Evolutionary conservation across 2,113 vertebrate genomes (phyloP), one percentile per base, ranked within the genome.

Genomic region (Sciurus niger): DNA sequence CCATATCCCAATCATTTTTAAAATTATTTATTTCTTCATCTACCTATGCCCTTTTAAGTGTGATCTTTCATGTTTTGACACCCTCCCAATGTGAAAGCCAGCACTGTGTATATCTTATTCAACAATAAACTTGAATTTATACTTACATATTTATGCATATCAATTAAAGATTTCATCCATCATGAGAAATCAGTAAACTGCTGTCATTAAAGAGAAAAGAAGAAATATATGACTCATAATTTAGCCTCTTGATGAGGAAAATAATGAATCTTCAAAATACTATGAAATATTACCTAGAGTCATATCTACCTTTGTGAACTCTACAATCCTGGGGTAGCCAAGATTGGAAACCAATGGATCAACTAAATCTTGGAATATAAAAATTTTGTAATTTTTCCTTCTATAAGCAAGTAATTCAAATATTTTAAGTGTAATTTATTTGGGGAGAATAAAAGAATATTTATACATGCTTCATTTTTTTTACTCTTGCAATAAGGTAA

Each of bases 221-320:
- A 88, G 22, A 34, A 87, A 83, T 40, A 48, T 25, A 18, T 25
- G 18, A 46, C 40, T 72, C 3, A 51, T n/a, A 37, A 2, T 67
- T 93, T 90, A 91, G 46, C 2, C 3, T 55, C 28, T 20, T 78
- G 34, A 60, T 90, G 17, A 60, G 77, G 40, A 84, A 96, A 93
- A 28, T 24, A 43, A 67, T 70, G 4, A 37, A 24, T n/a, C 9
- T 87, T 51, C 48, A 34, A 63, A 70, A 68, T 84, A 11, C 3
- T 40, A 32, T 83, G 46, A 72, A 92, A 63, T 63, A 24, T 0
- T 86, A 17, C 11, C 12, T 58, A 53, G 24, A 63, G 0, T 5
- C 1, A 32, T 40, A 53, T 60, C 32, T 88, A 25, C 4, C 3
- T 55, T 58, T 89, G 6, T 58, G 51, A 22, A n/a, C 2, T 43